Percentiles rank a stretch among this genome's conserved stretches.
phyloP scores from a whole-genome alignment of 2,797 vertebrate genomes.

The Sylvia borin region DNA sequence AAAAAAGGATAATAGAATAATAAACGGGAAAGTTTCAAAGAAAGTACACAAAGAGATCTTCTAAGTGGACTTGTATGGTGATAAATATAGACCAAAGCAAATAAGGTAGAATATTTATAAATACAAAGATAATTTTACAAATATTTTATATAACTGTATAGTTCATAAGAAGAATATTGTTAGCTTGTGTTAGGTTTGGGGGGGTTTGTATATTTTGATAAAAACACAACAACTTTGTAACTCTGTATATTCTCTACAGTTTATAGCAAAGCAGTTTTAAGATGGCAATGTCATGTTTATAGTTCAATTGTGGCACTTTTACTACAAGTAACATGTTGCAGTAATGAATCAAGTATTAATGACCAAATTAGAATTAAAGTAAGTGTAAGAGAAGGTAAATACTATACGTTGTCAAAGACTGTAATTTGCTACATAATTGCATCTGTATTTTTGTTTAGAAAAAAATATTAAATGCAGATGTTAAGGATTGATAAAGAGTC shows the following conservation, averaged over 20 bases:
- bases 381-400: slow-evolving; percentile 73
- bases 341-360: slow-evolving; percentile 74
- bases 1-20: slow-evolving; percentile 45
- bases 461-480: slow-evolving; percentile 82
- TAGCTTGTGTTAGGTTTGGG: slow-evolving; percentile 78
- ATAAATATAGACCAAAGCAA: slow-evolving; percentile 83
- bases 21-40: slow-evolving; percentile 56
- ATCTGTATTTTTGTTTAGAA: slow-evolving; percentile 81
- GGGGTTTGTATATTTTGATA: slow-evolving; percentile 84
- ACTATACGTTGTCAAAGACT: slow-evolving; percentile 73
- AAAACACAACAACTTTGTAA: slow-evolving; percentile 79
- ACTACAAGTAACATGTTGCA: slow-evolving; percentile 71
- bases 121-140: slow-evolving; percentile 81
- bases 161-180: slow-evolving; percentile 76
- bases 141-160: slow-evolving; percentile 83
- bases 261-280: slow-evolving; percentile 83
- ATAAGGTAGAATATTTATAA: slow-evolving; percentile 84
- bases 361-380: slow-evolving; percentile 77
- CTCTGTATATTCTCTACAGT: slow-evolving; percentile 81
- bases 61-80: slow-evolving; percentile 76
- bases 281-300: slow-evolving; percentile 76
- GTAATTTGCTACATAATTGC: slow-evolving; percentile 74
- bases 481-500: slow-evolving; percentile 78
- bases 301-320: slow-evolving; percentile 77
- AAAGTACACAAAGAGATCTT: slow-evolving; percentile 69